phyloP scores from a whole-genome alignment of 2,113 vertebrate species.

The Emydocephalus ijimae region DNA sequence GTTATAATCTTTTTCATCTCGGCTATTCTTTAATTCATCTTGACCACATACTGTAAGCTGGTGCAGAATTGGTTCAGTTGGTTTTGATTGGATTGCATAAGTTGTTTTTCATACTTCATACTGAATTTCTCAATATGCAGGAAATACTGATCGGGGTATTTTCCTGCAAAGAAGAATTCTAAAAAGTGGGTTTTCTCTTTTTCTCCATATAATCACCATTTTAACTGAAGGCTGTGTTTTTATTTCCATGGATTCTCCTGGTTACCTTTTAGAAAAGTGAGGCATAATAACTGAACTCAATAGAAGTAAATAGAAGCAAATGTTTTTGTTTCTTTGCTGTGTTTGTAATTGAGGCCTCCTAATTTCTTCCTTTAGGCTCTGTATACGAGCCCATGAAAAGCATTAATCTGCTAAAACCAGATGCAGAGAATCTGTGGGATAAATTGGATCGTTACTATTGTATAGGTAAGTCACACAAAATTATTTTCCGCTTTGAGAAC shows the following conservation, averaged over 20 bases:
- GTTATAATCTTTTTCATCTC: not conserved
- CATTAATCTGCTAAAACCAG: constrained; percentile 76
- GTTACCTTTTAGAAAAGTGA: not conserved
- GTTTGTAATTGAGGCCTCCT: not conserved
- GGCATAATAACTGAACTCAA: not conserved
- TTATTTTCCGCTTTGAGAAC: not conserved
- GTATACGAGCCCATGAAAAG: constrained; percentile 95
- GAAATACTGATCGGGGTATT: not conserved
- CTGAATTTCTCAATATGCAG: constrained; percentile 2
- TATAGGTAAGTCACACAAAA: constrained; percentile 76
- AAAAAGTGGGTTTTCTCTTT: not conserved
- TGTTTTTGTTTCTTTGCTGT: constrained; percentile 17
- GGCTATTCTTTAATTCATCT: not conserved
- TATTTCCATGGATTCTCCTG: not conserved
- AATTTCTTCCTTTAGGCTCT: constrained; percentile 75
- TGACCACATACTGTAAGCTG: not conserved
- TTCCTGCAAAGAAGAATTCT: constrained; percentile 2
- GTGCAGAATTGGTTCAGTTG: not conserved
- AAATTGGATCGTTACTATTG: constrained; percentile 90
- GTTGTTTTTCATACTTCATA: constrained; percentile 22
- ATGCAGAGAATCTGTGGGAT: constrained; percentile 86
- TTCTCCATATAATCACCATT: not conserved
- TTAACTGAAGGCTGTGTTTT: not conserved
- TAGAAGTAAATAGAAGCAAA: not conserved
- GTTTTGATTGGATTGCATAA: constrained; percentile 22